Evolutionary conservation across 2,888 invertebrate genomes (phyloP).

Genomic region (Ormyrus rosae): DNA sequence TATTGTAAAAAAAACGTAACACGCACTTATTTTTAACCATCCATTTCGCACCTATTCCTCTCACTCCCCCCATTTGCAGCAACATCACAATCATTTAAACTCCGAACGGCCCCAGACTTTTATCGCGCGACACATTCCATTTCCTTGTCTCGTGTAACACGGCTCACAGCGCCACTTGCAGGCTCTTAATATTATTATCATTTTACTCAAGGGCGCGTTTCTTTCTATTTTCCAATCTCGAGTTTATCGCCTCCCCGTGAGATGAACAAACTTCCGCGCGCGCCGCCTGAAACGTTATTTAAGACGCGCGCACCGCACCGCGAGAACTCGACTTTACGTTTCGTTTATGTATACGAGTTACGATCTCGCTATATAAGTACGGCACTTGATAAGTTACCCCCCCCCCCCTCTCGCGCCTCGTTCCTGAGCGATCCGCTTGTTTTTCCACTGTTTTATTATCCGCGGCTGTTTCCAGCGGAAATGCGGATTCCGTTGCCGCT

Average conservation of each 20-base stretch:
- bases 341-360: constrained; percentile 37
- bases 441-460: constrained; percentile 32
- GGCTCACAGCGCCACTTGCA: too few species aligned
- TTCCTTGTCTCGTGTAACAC: too few species aligned
- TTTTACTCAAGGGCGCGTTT: background rate
- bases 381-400: constrained; percentile 19
- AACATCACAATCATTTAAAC: too few species aligned
- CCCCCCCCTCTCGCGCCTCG: background rate
- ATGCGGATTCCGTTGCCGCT: background rate
- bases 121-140: too few species aligned
- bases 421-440: background rate
- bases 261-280: constrained; percentile 27
- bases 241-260: constrained; percentile 15
- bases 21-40: too few species aligned
- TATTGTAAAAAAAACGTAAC: too few species aligned
- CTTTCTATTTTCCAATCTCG: constrained; percentile 12
- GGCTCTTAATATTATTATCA: constrained; percentile 14
- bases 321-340: constrained; percentile 25
- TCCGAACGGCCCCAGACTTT: too few species aligned
- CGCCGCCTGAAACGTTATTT: constrained; percentile 16
- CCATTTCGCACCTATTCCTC: too few species aligned
- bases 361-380: constrained; percentile 12
- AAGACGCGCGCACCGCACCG: background rate
- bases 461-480: background rate
- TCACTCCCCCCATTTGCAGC: too few species aligned